Evolutionary conservation across 2,888 invertebrate species (phyloP).

Genomic region (Agrochola lychnidis): DNA sequence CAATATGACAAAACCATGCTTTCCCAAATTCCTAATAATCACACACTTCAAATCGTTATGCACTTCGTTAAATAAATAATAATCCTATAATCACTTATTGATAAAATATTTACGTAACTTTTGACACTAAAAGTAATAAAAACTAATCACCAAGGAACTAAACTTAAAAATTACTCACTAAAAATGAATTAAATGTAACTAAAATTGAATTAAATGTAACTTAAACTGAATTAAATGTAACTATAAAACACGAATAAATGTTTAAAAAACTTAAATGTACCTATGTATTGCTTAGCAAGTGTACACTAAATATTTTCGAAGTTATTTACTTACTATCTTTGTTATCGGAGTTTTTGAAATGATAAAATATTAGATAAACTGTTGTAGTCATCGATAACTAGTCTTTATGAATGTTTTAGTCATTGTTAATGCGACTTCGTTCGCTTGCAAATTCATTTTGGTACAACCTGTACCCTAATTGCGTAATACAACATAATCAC

Average conservation of each 20-base stretch:
- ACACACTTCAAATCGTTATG: conserved; percentile 19
- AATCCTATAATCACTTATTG: conserved; percentile 33
- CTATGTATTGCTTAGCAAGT: conserved; percentile 4
- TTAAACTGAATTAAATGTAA: conserved; percentile 8
- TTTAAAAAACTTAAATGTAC: conserved; percentile 9
- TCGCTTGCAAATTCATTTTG: not conserved
- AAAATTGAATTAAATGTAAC: not conserved
- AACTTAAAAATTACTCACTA: not conserved
- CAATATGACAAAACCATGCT: conserved; percentile 2
- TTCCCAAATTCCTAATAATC: conserved; percentile 11
- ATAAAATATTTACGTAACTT: conserved; percentile 47
- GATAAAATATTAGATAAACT: conserved; percentile 58
- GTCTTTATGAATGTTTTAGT: not conserved
- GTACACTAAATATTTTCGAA: conserved; percentile 49
- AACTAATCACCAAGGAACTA: not conserved
- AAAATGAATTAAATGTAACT: not conserved
- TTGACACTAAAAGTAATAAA: conserved; percentile 3
- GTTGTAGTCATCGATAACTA: conserved; percentile 34
- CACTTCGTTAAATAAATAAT: conserved; percentile 16
- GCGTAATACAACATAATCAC: no score
- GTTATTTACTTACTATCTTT: conserved; percentile 40
- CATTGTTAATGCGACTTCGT: not conserved
- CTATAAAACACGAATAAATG: conserved; percentile 10
- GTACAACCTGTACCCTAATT: no score
- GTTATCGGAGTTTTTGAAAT: conserved; percentile 44